These are phyloP conservation scores for Callopanchax toddi DNA, from an alignment of 2,113 vertebrate species.

Conservation along the genomic window DNA sequence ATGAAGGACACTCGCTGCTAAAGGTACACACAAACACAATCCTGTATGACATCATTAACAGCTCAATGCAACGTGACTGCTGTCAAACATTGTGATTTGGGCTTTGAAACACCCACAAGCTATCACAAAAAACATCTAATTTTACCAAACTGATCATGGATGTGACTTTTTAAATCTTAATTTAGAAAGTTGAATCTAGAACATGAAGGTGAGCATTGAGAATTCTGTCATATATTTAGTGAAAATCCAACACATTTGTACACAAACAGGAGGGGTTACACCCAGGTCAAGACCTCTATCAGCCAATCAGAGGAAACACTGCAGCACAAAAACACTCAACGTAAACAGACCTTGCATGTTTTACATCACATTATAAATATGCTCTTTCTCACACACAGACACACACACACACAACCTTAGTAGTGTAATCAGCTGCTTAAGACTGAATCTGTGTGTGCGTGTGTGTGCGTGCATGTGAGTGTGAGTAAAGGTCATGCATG, in stretches of 20 bases:
- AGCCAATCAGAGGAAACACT: neutral
- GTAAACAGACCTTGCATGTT: neutral
- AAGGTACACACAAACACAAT: slow-evolving; percentile 70
- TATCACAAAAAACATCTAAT: too few species aligned
- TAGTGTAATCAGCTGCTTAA: slow-evolving; percentile 32
- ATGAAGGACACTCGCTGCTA: slow-evolving; percentile 82
- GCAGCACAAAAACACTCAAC: neutral
- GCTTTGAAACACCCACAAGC: too few species aligned
- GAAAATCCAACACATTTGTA: too few species aligned
- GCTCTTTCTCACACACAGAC: neutral
- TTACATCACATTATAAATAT: neutral
- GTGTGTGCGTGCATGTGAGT: slow-evolving; percentile 14
- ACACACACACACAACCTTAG: slow-evolving; percentile 6
- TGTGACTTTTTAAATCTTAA: neutral
- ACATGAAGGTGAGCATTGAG: too few species aligned
- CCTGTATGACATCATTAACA: too few species aligned
- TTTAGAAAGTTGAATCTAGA: neutral
- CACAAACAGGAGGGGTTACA: neutral
- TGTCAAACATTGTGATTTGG: too few species aligned
- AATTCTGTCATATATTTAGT: too few species aligned
- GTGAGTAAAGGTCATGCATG: slow-evolving; percentile 28
- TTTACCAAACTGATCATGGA: neutral
- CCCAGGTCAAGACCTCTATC: too few species aligned
- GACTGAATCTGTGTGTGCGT: slow-evolving; percentile 2
- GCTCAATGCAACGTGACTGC: too few species aligned